Base-by-base conservation (phyloP, 2,888 invertebrate genomes). In the Ectemnius cavifrons region DNA sequence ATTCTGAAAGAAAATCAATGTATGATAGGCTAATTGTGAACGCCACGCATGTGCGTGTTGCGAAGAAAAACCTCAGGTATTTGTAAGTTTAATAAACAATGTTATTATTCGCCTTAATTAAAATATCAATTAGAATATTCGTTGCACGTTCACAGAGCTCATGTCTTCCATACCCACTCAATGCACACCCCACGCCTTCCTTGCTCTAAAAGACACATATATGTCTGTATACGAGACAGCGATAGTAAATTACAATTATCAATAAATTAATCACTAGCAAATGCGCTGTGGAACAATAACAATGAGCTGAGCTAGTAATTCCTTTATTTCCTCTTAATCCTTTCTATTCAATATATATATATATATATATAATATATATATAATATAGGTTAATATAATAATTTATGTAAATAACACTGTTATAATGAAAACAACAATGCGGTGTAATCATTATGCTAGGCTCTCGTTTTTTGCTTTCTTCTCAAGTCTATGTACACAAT, bases 321-420 rank as follows among this genome's bases (percentile, higher is more conserved):
- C 73, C 77, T 84, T 84, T 84, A 81, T 82, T 84, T 82, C 63
- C 68, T 70, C 72, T 77, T 73, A 56, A 49, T 71, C 71, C 71
- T 73, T 80, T 80, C 77, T 83, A 79, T 80, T 59, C 77, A 82
- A 80, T 82, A 80, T 82, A 77, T 67, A 75, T 71, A 73, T 66
- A 71, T 63, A 27, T 72, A 47, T 23, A 60, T 60, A 58, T 14
- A 72, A 71, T 71, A 67, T 60, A 59, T 65, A 59, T 59, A 65
- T 59, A 63, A 74, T 77, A 77, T 74, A 77, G 65, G 66, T 75
- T 82, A 74, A 73, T 83, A 78, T 78, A 79, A 85, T 86, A 84
- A 86, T 85, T 84, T 83, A 80, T 82, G 82, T 82, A 84, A 84
- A 87, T 86, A 85, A 86, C 82, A 83, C 86, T 80, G 77, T 81